A percentile compares a stretch with the other conserved stretches of the same genome.
Evolutionary conservation across 2,888 invertebrate species (phyloP).

Genomic region (Serrognathus titanus): DNA sequence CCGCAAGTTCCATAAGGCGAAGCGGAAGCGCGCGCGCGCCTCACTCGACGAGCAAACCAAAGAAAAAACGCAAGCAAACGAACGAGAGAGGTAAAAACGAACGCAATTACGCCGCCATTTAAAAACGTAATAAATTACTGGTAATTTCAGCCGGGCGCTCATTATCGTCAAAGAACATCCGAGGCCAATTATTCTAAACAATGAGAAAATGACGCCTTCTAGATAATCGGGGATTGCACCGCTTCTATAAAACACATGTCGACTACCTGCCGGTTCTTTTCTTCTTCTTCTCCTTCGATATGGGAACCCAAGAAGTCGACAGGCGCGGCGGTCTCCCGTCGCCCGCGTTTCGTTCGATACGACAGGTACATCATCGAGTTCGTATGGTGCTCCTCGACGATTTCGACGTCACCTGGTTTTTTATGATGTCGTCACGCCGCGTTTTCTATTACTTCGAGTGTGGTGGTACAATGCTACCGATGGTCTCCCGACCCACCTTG

Average conservation of each 20-base stretch:
- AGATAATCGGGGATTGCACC: background rate
- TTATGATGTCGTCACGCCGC: background rate
- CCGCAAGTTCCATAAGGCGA: no score
- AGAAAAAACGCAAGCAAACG: background rate
- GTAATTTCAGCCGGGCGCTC: conserved; percentile 8
- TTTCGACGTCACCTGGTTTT: background rate
- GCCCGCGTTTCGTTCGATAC: conserved; percentile 22
- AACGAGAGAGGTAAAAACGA: background rate
- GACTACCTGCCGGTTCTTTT: conserved; percentile 6
- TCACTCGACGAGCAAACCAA: no score
- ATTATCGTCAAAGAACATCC: conserved; percentile 6
- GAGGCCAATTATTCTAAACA: conserved; percentile 13
- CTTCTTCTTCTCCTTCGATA: background rate
- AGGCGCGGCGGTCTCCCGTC: background rate
- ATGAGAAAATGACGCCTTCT: conserved; percentile 8
- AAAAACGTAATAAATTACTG: conserved; percentile 12
- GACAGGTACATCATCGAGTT: conserved; percentile 26
- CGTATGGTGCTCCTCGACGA: background rate
- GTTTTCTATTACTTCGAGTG: conserved; percentile 7
- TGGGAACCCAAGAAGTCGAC: background rate
- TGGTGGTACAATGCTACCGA: background rate
- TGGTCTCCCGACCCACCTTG: conserved; percentile 2
- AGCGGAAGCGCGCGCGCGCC: no score
- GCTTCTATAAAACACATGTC: conserved; percentile 10
- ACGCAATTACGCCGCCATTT: conserved; percentile 1